Conservation (phyloP, 1,140 invertebrate species). For the Galendromus occidentalis region DNA sequence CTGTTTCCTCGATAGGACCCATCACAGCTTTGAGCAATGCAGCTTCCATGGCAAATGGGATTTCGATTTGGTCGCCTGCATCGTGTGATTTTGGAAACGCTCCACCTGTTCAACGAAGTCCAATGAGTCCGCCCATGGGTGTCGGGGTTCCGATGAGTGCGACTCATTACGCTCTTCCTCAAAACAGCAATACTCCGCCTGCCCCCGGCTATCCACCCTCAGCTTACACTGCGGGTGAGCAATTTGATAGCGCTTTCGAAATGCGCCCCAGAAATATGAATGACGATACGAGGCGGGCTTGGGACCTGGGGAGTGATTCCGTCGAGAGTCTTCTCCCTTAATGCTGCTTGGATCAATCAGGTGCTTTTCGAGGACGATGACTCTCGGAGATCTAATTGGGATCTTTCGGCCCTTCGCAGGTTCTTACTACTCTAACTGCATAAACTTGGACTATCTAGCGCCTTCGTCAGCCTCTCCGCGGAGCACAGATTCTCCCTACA, state of each 20-base stretch:
- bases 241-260: background rate
- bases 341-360: background rate
- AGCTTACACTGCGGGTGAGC: background rate
- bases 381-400: background rate
- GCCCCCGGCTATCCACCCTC: background rate
- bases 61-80: background rate
- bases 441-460: constrained; percentile 6
- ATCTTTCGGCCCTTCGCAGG: background rate
- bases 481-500: background rate
- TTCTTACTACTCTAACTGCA: constrained; percentile 4
- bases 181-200: constrained; percentile 7
- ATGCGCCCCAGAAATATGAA: background rate
- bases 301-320: background rate
- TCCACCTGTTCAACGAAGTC: background rate
- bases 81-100: background rate
- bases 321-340: background rate
- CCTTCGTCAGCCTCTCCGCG: background rate
- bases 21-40: background rate
- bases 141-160: background rate
- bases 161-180: background rate
- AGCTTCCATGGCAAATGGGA: constrained; percentile 6
- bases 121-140: background rate
- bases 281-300: background rate
- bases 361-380: background rate
- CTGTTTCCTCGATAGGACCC: background rate